Conservation (phyloP, 2,113 vertebrate species). For the Chlorodrepanis virens region DNA sequence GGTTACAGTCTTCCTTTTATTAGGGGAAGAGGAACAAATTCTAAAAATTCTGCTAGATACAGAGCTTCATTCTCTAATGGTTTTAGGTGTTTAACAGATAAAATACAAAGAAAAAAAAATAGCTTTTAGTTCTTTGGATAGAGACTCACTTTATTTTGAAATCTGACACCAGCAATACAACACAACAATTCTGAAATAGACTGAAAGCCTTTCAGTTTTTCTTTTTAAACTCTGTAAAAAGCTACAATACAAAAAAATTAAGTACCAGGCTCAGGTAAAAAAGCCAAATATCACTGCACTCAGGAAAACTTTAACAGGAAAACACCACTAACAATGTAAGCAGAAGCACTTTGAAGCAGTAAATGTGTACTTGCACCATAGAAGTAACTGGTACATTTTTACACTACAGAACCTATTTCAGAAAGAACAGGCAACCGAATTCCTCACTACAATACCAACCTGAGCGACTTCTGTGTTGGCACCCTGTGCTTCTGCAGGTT, state of each 20-base stretch:
- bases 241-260: not conserved
- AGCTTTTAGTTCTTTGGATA: not conserved
- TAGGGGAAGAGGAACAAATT: not conserved
- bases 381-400: not conserved
- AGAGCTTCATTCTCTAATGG: not conserved
- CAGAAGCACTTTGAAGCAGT: not conserved
- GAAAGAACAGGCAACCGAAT: not conserved
- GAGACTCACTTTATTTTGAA: not conserved
- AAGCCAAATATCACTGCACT: not conserved
- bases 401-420: not conserved
- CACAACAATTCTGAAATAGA: not conserved
- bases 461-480: slow-evolving; percentile 76
- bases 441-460: slow-evolving; percentile 64
- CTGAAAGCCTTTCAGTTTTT: not conserved
- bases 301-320: not conserved
- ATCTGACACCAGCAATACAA: not conserved
- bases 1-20: not conserved
- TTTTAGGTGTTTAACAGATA: not conserved
- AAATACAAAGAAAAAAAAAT: not conserved
- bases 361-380: not conserved
- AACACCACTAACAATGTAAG: not conserved
- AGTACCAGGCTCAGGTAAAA: not conserved
- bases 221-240: not conserved
- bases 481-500: slow-evolving; percentile 81
- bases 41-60: not conserved